These are phyloP conservation scores for Metallyticus violacea DNA, from an alignment of 2,888 invertebrate species.

Conservation along the genomic window DNA sequence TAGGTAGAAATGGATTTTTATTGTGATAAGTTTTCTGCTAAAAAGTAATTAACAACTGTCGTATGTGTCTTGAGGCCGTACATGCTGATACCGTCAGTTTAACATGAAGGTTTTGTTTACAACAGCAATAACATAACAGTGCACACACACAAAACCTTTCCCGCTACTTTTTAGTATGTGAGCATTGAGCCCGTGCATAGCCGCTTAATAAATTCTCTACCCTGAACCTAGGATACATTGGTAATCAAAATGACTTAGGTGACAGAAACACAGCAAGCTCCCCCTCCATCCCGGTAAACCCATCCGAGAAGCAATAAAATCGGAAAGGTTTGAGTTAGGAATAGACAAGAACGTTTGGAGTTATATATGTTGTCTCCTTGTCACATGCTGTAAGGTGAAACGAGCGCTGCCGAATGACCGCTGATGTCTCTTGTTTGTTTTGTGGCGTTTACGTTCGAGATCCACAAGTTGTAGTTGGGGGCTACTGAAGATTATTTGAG, in stretches of 20 bases:
- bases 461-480: too few relatives aligned
- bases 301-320: not conserved
- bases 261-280: not conserved
- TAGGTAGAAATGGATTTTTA: too few relatives aligned
- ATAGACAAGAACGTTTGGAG: not conserved
- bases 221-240: not conserved
- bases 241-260: not conserved
- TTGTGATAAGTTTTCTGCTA: too few relatives aligned
- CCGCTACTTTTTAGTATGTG: too few relatives aligned
- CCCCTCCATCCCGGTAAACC: not conserved
- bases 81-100: too few relatives aligned
- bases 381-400: too few relatives aligned
- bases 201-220: not conserved
- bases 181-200: not conserved
- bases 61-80: too few relatives aligned
- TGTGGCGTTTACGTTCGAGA: not conserved
- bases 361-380: not conserved
- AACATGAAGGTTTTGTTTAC: too few relatives aligned
- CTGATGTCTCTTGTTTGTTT: not conserved
- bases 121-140: too few relatives aligned
- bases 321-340: not conserved
- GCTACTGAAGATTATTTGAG: too few relatives aligned
- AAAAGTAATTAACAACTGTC: too few relatives aligned
- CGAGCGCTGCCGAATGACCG: not conserved
- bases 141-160: too few relatives aligned